Percentiles rank a stretch among this genome's conserved stretches.
These are phyloP conservation scores for Coenonympha glycerion DNA, from an alignment of 2,888 invertebrate species.

Conservation along the genomic window DNA sequence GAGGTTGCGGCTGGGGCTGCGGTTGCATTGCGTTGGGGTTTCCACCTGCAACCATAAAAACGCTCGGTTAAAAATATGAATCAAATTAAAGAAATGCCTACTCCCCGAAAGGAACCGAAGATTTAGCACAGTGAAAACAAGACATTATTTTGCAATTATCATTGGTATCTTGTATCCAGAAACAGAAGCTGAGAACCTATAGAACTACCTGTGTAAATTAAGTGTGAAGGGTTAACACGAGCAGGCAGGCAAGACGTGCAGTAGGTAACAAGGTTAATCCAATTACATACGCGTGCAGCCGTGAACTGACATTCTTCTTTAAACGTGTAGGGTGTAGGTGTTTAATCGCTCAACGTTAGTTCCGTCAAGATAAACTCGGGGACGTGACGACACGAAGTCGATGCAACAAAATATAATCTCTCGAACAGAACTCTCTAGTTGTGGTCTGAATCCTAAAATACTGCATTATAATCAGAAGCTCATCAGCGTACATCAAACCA, in stretches of 20 bases:
- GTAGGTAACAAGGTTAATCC: constrained; percentile 11
- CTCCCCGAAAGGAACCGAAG: background rate
- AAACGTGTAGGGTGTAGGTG: constrained; percentile 13
- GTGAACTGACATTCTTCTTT: constrained; percentile 6
- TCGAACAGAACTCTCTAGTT: too few species aligned
- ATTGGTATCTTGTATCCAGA: constrained; percentile 38
- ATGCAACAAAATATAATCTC: too few species aligned
- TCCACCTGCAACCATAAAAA: constrained; percentile 53
- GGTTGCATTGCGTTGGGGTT: constrained; percentile 48
- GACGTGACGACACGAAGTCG: background rate
- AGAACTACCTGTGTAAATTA: background rate
- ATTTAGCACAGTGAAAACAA: too few species aligned
- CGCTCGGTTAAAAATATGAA: background rate
- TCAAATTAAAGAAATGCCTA: background rate
- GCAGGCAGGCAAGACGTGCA: background rate
- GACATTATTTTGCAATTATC: background rate
- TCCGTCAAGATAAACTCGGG: background rate
- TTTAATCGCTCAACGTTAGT: constrained; percentile 1
- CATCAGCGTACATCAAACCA: constrained; percentile 27
- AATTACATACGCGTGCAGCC: constrained; percentile 8
- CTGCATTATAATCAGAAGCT: constrained; percentile 24
- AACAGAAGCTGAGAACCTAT: background rate
- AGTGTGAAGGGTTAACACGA: background rate
- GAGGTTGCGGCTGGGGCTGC: constrained; percentile 38
- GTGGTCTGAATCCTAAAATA: constrained; percentile 12